Base-by-base conservation (phyloP, 2,113 vertebrate species). In the Hypomesus transpacificus region DNA sequence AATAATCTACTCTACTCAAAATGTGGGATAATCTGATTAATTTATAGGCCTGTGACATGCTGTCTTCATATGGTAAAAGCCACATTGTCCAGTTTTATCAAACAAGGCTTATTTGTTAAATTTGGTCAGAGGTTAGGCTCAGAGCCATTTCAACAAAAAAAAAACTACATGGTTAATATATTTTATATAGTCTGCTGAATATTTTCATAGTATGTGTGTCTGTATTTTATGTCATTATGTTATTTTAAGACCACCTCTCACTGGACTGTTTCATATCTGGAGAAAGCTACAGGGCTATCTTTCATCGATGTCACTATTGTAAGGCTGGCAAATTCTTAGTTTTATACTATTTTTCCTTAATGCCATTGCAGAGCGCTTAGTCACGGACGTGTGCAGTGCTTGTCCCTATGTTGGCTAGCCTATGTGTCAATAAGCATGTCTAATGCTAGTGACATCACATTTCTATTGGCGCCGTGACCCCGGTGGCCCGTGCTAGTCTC, bases 371-470 rank as follows among this genome's bases (percentile, higher is more conserved):
- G 54, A 51, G 16, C 61, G 72, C 74, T 73, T 71, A 56, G 73
- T 75, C 69, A 66, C 57, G 62, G 69, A 20, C 22, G 50, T 71
- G 74, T 68, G 60, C 58, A 21, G 20, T 18, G 57, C 62, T 21
- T 78, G 63, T 84, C 70, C 72, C 22, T 52, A 58, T 31, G 28
- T 31, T 81, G 81, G 75, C 80, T 81, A 78, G 70, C 71, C 88
- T 46, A 74, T 87, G 83, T 76, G 86, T 85, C 87, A 88, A 75
- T 87, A 81, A 87, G 80, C 84, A 70, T 87, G 85, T 75, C 82
- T 89, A 87, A 88, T 91, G 80, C 73, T 80, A 83, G 76, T 87
- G 83, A 88, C 87, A 82, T 84, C 82, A 85, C 84, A 80, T 82
- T 68, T 79, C 80, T 75, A 81, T 74, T 82, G 83, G 83, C 84